Base-by-base conservation (phyloP, 2,888 invertebrate species). In the Podotricha telesiphe region DNA sequence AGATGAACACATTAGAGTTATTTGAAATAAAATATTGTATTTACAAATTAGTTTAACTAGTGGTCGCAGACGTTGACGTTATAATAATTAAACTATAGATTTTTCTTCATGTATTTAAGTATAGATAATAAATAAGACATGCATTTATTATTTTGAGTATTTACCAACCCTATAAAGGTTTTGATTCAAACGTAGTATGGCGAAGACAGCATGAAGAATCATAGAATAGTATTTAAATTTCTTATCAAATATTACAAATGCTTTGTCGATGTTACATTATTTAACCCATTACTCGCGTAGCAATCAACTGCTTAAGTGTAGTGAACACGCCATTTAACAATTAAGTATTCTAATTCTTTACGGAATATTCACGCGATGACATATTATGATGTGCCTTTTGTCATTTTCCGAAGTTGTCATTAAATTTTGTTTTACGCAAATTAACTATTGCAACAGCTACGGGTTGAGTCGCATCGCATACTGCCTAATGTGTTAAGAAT, bases 311-410 rank as follows among this genome's bases (percentile, higher is more conserved):
- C 65, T 68, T 78, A 78, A 73, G 69, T 73, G 58, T 70, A 81
- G 83, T 78, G 69, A 77, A 74, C 87, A 87, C 85, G 87, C 86
- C 65, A 87, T 81, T 81, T 77, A 80, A 81, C 80, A 84, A 86
- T 87, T 86, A 86, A 78, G 76, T 76, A 78, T 80, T 79, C 76
- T 75, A 77, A 78, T 78, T 77, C 77, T 76, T 79, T 74, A 77
- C 73, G 74, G 77, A 76, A 80, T 78, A 74, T 77, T 75, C 77
- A 78, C 75, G 74, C 77, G 75, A 80, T 78, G 76, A 78, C 78
- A 75, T 79, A 75, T 77, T 74, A 74, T 64, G 67, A 71, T 79
- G 79, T 74, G 72, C 70, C 71, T 61, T 40, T 62, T 75, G 77
- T 76, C 74, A 76, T 73, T 73, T 76, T 73, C 7, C 2, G 34